Evolutionary conservation across 2,797 vertebrate species (phyloP).

Genomic region (Epinephelus coioides): DNA sequence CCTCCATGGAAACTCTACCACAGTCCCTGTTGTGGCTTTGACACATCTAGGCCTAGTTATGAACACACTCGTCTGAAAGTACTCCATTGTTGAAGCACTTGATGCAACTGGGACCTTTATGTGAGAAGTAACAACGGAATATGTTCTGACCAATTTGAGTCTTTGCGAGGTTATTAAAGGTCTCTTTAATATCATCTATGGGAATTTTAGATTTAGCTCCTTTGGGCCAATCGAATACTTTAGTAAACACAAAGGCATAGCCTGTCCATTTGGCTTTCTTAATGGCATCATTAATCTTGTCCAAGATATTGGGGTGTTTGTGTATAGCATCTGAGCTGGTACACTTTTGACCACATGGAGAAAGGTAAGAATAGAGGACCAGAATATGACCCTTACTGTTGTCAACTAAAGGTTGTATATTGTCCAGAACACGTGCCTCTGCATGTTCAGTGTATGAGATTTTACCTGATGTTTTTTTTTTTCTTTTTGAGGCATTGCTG

Average conservation of each 20-base stretch:
- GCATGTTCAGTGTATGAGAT: neutral
- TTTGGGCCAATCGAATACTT: no score
- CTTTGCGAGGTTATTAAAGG: no score
- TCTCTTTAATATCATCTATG: no score
- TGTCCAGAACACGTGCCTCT: neutral
- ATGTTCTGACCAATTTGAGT: neutral
- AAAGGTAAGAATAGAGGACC: neutral
- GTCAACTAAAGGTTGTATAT: neutral
- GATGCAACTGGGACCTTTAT: neutral
- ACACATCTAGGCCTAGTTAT: neutral
- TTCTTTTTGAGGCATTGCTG: no score
- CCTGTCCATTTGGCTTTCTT: neutral
- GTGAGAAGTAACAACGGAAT: neutral
- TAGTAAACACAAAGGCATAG: neutral
- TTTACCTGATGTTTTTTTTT: no score
- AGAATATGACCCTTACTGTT: neutral
- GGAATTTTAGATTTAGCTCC: no score
- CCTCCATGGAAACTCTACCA: neutral
- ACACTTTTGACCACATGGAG: neutral
- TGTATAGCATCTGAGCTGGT: no score
- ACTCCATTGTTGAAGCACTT: neutral
- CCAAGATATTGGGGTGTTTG: neutral
- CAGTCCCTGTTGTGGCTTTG: neutral
- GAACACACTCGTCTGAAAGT: neutral
- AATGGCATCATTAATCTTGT: neutral